These are phyloP conservation scores for Lytechinus variegatus DNA, from an alignment of 35 echinoderm and acorn worm genomes.

Conservation along the genomic window DNA sequence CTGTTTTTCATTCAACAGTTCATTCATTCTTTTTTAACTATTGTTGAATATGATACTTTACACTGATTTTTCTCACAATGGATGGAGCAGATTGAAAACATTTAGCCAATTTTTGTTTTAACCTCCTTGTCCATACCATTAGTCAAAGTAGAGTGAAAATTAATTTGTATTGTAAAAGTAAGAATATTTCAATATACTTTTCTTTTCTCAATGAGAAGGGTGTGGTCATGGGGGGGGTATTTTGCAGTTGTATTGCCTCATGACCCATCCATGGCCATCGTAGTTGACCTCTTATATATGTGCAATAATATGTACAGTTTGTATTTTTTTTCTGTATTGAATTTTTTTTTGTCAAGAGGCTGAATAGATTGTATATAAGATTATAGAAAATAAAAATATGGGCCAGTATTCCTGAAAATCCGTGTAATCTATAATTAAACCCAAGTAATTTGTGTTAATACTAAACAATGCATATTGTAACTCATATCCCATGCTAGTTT, in stretches of 20 bases:
- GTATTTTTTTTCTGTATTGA: background rate
- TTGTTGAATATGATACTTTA: too few relatives aligned
- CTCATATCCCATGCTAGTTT: background rate
- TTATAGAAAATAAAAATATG: background rate
- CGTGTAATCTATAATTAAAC: background rate
- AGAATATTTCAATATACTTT: too few relatives aligned
- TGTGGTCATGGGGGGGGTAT: background rate
- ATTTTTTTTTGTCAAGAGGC: background rate
- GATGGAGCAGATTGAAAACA: too few relatives aligned
- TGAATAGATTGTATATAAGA: background rate
- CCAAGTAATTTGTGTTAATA: background rate
- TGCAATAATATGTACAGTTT: slow-evolving; percentile 4
- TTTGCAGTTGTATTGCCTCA: background rate
- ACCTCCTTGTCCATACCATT: too few relatives aligned
- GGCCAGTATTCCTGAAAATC: background rate
- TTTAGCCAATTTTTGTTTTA: too few relatives aligned
- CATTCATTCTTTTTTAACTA: too few relatives aligned
- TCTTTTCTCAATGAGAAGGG: background rate
- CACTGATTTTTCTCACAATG: too few relatives aligned
- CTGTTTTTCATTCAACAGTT: too few relatives aligned
- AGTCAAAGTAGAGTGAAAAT: too few relatives aligned
- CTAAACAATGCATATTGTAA: background rate
- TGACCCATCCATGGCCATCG: background rate
- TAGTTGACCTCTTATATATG: background rate
- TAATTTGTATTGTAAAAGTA: too few relatives aligned